These are phyloP conservation scores for Myopa testacea DNA, from an alignment of 2,888 invertebrate genomes.

Conservation along the genomic window DNA sequence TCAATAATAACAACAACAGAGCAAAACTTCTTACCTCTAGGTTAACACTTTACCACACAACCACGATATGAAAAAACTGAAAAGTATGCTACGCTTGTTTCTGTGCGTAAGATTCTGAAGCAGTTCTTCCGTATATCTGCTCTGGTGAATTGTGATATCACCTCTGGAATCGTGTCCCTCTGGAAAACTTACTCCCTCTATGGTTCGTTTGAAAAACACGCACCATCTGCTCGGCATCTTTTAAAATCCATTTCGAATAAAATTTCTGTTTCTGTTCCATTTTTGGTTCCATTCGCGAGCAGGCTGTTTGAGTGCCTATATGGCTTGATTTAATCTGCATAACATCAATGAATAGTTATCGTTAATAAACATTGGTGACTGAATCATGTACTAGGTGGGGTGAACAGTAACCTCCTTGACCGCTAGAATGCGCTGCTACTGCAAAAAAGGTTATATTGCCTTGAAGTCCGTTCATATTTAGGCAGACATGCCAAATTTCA, in stretches of 20 bases:
- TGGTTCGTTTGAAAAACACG: constrained; percentile 35
- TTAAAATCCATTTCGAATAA: background rate
- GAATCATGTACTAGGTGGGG: constrained; percentile 30
- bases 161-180: constrained; percentile 38
- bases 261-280: background rate
- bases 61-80: too few relatives aligned
- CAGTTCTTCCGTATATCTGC: constrained; percentile 9
- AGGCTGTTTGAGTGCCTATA: constrained; percentile 12
- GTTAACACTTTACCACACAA: too few relatives aligned
- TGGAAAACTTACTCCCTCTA: background rate
- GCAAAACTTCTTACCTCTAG: too few relatives aligned
- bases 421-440: too few relatives aligned
- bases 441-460: too few relatives aligned
- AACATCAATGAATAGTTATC: background rate
- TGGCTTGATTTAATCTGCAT: constrained; percentile 11
- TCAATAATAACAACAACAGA: too few relatives aligned
- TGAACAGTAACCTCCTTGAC: too few relatives aligned
- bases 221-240: constrained; percentile 42
- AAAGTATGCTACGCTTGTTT: too few relatives aligned
- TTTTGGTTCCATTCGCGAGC: constrained; percentile 18
- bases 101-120: background rate
- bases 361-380: constrained; percentile 42
- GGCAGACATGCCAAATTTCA: too few relatives aligned
- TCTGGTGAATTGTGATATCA: constrained; percentile 32
- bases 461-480: too few relatives aligned